Evolutionary conservation across 2,113 vertebrate species (phyloP), one percentile per base, ranked within the genome.

Genomic region (Arvicanthis niloticus): DNA sequence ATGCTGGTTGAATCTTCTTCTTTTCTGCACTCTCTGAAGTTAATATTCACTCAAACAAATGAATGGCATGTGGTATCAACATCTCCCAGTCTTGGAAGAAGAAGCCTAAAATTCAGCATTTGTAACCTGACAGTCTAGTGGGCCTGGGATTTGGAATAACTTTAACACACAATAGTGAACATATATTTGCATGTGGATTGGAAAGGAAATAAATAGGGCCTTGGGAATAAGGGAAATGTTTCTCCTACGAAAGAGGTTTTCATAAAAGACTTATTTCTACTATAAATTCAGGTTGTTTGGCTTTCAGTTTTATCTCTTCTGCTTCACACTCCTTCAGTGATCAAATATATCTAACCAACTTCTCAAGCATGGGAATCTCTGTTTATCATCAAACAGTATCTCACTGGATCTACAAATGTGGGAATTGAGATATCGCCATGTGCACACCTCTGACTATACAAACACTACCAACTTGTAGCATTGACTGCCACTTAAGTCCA

Each of bases 211-310:
- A 34, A 56, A 60, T 76, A 87, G 42, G 67, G 77, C 15, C 89
- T 97, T 97, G 70, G 96, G 96, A 92, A 42, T 87, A 85, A 45
- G 67, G 62, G 24, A 62, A 77, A 42, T 92, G 37, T 91, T 97
- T 96, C 97, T 95, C 53, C 68, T 21, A 26, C 42, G 92, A 81
- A 78, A 60, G 53, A 42, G 37, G 16, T 75, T 40, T 95, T 89
- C 91, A 37, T 84, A 67, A 0, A 62, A 0, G 24, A n/a, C 73
- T 95, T 51, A 34, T 70, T 96, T 92, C 84, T 89, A 16, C 72
- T 84, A 40, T 60, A 62, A 76, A 93, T 7, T 89, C 93, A 53
- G 65, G 58, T 48, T 93, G 29, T 26, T 87, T 89, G 91, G 31
- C 45, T 96, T 92, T 94, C 3, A 40, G 62, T 65, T 85, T 91